Percentiles rank a stretch among this genome's conserved stretches.
Evolutionary conservation across 2,888 invertebrate genomes (phyloP).

Genomic region (Panopea generosa): DNA sequence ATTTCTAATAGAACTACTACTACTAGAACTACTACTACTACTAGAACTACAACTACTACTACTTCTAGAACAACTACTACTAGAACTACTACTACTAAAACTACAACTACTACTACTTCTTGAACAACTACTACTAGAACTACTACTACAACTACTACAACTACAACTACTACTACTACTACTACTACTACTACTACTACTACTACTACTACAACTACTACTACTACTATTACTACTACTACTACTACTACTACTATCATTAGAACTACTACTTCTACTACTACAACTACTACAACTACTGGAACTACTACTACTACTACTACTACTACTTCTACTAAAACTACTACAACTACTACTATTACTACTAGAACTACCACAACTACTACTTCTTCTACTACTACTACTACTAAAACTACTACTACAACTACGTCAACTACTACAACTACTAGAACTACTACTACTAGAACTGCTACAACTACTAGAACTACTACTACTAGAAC

Average conservation of each 20-base stretch:
- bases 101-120: constrained; percentile 3
- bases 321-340: no score
- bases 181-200: background rate
- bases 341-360: no score
- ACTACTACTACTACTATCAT: background rate
- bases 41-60: background rate
- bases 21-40: no score
- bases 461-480: no score
- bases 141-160: background rate
- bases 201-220: background rate
- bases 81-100: no score
- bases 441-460: no score
- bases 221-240: constrained; percentile 1
- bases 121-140: background rate
- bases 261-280: background rate
- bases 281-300: constrained; percentile 1
- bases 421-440: no score
- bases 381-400: no score
- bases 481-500: background rate
- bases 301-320: background rate
- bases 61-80: background rate
- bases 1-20: no score
- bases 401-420: no score
- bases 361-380: no score
- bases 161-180: background rate